phyloP scores from a whole-genome alignment of 2,888 invertebrate species.

The Bhutanitis thaidina region DNA sequence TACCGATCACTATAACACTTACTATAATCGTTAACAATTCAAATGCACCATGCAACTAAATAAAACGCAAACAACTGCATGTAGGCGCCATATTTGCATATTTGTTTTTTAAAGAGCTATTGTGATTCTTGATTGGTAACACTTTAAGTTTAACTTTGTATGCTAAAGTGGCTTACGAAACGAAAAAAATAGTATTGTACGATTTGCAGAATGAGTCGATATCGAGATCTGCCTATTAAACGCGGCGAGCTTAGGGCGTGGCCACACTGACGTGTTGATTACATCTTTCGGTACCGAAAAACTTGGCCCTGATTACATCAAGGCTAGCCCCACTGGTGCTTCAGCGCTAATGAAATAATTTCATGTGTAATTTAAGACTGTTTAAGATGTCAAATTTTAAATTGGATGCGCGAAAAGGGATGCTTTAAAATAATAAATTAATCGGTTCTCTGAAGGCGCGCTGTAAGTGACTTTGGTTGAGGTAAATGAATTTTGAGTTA shows the following conservation, averaged over 20 bases:
- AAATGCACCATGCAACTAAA: slow-evolving; percentile 33
- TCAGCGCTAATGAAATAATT: slow-evolving; percentile 75
- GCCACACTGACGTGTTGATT: slow-evolving; percentile 69
- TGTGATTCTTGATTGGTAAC: slow-evolving; percentile 3
- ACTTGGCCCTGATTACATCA: slow-evolving; percentile 31
- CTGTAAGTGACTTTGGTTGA: slow-evolving; percentile 17
- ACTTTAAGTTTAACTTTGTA: slow-evolving; percentile 29
- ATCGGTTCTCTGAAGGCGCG: slow-evolving; percentile 67
- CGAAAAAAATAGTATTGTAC: slow-evolving; percentile 31
- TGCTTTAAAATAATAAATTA: slow-evolving; percentile 72
- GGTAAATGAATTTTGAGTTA: slow-evolving; percentile 58
- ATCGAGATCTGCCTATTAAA: slow-evolving; percentile 69
- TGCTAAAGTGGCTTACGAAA: background rate
- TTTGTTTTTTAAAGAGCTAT: background rate
- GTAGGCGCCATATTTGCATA: slow-evolving; percentile 28
- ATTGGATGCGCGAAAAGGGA: slow-evolving; percentile 76
- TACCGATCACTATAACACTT: slow-evolving; percentile 25
- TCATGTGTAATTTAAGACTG: slow-evolving; percentile 75
- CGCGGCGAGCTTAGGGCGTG: slow-evolving; percentile 64
- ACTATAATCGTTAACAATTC: slow-evolving; percentile 20
- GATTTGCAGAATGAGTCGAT: slow-evolving; percentile 58
- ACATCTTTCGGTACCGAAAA: slow-evolving; percentile 65
- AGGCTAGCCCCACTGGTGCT: slow-evolving; percentile 46
- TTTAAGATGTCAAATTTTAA: slow-evolving; percentile 80
- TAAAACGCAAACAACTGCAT: slow-evolving; percentile 50